Evolutionary conservation across 2,113 vertebrate genomes (phyloP).

Genomic region (Corydoras maculifer): DNA sequence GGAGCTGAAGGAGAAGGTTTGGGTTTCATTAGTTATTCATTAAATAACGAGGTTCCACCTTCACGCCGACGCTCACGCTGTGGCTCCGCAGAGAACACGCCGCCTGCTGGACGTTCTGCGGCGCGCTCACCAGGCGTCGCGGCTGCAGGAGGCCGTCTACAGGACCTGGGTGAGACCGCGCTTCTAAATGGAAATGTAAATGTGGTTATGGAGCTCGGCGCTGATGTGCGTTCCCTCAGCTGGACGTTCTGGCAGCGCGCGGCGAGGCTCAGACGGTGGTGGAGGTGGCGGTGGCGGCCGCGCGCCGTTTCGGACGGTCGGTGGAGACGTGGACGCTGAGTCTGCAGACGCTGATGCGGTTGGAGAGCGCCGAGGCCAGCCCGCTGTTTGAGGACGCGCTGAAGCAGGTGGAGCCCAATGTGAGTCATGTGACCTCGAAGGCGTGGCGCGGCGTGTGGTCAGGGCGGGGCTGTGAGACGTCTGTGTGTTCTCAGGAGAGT

Average conservation of each 20-base stretch:
- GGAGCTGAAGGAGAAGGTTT: constrained; percentile 76
- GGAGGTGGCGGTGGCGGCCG: constrained; percentile 67
- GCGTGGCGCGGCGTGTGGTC: no score
- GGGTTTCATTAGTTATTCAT: neutral
- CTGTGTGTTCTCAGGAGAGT: constrained; percentile 62
- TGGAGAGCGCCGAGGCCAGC: constrained; percentile 55
- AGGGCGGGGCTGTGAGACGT: neutral
- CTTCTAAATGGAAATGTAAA: neutral
- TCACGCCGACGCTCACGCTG: neutral
- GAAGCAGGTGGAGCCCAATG: constrained; percentile 71
- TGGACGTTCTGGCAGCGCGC: constrained; percentile 61
- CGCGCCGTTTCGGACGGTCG: constrained; percentile 62
- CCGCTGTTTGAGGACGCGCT: constrained; percentile 76
- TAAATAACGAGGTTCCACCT: no score
- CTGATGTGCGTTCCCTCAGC: constrained; percentile 36
- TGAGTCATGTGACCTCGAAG: constrained; percentile 45
- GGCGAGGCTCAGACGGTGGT: constrained; percentile 58
- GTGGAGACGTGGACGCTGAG: constrained; percentile 70
- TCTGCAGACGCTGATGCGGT: constrained; percentile 70
- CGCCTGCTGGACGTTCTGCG: constrained; percentile 68
- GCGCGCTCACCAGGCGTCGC: constrained; percentile 68
- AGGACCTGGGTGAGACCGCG: constrained; percentile 75
- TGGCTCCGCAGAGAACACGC: constrained; percentile 70
- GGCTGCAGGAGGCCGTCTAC: constrained; percentile 75
- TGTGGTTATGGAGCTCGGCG: neutral